These are phyloP conservation scores for Caranx melampygus DNA, from an alignment of 2,113 vertebrate species.

Conservation along the genomic window DNA sequence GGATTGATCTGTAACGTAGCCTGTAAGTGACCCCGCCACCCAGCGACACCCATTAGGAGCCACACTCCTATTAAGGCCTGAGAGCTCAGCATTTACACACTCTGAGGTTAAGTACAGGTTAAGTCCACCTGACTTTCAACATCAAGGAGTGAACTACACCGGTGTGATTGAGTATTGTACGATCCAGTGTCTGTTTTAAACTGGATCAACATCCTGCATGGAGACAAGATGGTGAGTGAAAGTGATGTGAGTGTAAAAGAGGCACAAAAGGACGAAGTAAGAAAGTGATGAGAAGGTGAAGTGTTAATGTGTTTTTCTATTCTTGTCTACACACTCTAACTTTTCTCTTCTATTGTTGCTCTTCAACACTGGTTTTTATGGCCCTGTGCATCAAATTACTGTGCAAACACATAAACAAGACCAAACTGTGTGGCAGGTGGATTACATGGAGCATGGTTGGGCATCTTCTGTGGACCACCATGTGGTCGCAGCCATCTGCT, in stretches of 20 bases:
- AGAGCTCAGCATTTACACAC: constrained; percentile 34
- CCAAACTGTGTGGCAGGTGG: constrained; percentile 73
- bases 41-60: constrained; percentile 60
- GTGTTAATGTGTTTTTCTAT: constrained; percentile 10
- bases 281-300: neutral
- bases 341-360: neutral
- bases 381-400: constrained; percentile 35
- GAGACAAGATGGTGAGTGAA: neutral
- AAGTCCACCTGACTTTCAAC: constrained; percentile 8
- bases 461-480: constrained; percentile 75
- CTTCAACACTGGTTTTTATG: constrained; percentile 16
- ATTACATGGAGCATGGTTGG: constrained; percentile 65
- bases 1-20: constrained; percentile 80
- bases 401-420: constrained; percentile 58
- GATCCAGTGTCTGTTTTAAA: neutral
- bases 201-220: neutral
- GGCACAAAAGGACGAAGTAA: no score
- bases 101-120: constrained; percentile 10
- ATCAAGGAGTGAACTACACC: neutral
- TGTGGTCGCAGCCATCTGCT: constrained; percentile 80
- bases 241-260: neutral
- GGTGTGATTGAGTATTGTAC: neutral
- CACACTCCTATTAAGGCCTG: constrained; percentile 36
- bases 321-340: neutral
- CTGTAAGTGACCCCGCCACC: constrained; percentile 78